Evolutionary conservation across 2,888 invertebrate species (phyloP).

Genomic region (Melinaea marsaeus): DNA sequence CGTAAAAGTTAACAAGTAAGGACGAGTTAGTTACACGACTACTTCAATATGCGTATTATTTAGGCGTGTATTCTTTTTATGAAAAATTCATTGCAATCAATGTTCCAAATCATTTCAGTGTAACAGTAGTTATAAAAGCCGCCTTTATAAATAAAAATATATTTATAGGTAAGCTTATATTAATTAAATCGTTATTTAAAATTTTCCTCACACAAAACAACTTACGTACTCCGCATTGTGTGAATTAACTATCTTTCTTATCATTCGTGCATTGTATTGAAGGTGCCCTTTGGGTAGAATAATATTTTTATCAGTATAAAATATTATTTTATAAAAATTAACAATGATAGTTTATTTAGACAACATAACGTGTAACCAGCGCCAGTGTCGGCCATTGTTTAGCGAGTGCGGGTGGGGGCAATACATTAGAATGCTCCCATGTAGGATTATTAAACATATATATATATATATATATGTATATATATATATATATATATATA

Average conservation of each 20-base stretch:
- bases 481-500: no score
- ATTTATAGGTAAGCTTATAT: no score
- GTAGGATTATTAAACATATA: no score
- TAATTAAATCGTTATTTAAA: no score
- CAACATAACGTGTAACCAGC: conserved; percentile 3
- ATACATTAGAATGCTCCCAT: no score
- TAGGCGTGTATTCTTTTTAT: not conserved
- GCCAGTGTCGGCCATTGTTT: not conserved
- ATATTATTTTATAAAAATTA: not conserved
- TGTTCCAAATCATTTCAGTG: not conserved
- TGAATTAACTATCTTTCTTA: no score
- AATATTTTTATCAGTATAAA: not conserved
- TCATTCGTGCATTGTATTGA: no score
- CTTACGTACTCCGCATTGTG: no score
- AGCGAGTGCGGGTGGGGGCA: not conserved
- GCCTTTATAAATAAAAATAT: no score
- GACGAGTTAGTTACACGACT: not conserved
- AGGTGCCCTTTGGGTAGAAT: not conserved
- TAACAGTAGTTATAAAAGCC: no score
- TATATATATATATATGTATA: no score
- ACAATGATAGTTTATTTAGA: conserved; percentile 10
- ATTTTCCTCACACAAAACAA: no score
- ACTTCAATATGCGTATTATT: not conserved
- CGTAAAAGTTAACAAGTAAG: conserved; percentile 4
- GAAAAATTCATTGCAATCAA: conserved; percentile 1